phyloP scores from a whole-genome alignment of 2,113 vertebrate genomes.

The Jaculus jaculus region DNA sequence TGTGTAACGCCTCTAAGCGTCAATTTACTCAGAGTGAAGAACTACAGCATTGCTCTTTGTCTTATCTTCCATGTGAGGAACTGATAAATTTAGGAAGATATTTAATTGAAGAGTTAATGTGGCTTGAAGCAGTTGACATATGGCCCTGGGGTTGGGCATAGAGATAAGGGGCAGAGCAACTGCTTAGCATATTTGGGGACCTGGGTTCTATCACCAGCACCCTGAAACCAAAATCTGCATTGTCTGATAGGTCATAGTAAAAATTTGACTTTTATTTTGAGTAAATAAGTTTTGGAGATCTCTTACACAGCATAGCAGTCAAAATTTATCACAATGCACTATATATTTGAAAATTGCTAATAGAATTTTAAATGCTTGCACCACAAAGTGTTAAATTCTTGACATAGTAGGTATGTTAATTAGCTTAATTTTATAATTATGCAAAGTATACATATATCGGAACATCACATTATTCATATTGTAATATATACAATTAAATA shows the following conservation, averaged over 20 bases:
- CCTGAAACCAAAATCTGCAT: not conserved
- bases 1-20: not conserved
- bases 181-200: not conserved
- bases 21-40: constrained; percentile 5
- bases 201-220: not conserved
- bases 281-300: not conserved
- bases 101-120: constrained; percentile 1
- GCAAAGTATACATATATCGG: not conserved
- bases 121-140: not conserved
- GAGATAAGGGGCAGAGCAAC: not conserved
- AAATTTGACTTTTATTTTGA: not conserved
- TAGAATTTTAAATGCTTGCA: not conserved
- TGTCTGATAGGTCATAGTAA: not conserved
- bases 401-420: not conserved
- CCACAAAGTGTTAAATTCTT: not conserved
- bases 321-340: not conserved
- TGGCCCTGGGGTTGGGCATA: not conserved
- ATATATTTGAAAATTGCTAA: not conserved
- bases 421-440: not conserved
- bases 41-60: not conserved
- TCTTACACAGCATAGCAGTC: not conserved
- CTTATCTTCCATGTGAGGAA: not conserved
- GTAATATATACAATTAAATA: not conserved
- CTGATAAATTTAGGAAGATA: not conserved
- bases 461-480: not conserved